These are phyloP conservation scores for Spilogale gracilis DNA, from an alignment of 2,113 vertebrate genomes.

Conservation along the genomic window DNA sequence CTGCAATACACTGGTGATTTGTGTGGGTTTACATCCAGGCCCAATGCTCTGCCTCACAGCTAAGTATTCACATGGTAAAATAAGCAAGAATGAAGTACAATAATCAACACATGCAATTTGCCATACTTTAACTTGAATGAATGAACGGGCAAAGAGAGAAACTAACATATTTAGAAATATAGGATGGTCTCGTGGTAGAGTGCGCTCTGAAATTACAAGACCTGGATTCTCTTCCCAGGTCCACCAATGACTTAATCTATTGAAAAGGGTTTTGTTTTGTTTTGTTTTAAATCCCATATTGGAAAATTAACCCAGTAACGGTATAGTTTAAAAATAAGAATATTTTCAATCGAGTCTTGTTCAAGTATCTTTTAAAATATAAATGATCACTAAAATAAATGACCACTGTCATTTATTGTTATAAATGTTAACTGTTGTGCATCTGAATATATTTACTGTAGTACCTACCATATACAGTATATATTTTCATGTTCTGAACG, in stretches of 20 bases:
- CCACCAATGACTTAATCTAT: conserved; percentile 7
- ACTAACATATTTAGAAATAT: conserved; percentile 32
- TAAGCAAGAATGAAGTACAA: neutral
- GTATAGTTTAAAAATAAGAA: conserved; percentile 40
- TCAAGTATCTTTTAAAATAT: conserved; percentile 41
- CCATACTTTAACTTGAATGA: conserved; percentile 61
- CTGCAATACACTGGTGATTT: neutral
- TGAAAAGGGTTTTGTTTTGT: neutral
- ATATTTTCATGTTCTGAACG: conserved; percentile 26
- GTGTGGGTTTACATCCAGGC: neutral
- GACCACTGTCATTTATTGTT: neutral
- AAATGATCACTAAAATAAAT: conserved; percentile 27
- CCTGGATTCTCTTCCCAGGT: conserved; percentile 37
- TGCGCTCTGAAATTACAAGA: neutral
- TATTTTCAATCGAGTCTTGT: neutral
- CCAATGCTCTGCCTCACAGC: neutral
- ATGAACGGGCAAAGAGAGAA: conserved; percentile 44
- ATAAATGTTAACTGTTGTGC: conserved; percentile 8
- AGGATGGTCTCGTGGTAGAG: neutral
- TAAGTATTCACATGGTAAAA: conserved; percentile 14
- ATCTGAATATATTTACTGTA: conserved; percentile 1
- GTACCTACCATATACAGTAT: neutral
- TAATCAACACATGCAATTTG: conserved; percentile 16
- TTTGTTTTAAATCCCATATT: neutral
- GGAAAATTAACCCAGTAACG: conserved; percentile 7